These are phyloP conservation scores for Busseola fusca DNA, from an alignment of 2,888 invertebrate species.

Conservation along the genomic window DNA sequence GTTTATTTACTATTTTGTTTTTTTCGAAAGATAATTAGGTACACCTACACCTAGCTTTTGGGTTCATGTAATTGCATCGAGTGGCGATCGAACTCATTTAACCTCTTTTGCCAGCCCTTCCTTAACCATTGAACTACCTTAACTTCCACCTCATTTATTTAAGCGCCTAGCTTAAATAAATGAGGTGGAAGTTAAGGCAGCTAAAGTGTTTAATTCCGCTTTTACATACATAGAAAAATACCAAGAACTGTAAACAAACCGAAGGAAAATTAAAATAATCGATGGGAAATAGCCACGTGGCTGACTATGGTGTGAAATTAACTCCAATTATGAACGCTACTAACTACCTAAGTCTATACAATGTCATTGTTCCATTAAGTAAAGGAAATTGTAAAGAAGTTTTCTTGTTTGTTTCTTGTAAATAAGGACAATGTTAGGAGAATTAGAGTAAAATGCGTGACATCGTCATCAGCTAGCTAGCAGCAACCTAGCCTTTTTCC, in stretches of 20 bases:
- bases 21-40: not conserved
- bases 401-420: not conserved
- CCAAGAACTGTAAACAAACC: conserved; percentile 30
- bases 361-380: not conserved
- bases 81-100: not conserved
- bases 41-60: not conserved
- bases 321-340: conserved; percentile 43
- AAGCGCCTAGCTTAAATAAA: not conserved
- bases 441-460: not conserved
- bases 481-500: no score
- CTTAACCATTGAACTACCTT: not conserved
- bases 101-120: not conserved
- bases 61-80: not conserved
- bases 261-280: conserved; percentile 39
- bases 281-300: conserved; percentile 56
- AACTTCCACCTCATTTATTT: no score
- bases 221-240: conserved; percentile 23
- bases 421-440: not conserved
- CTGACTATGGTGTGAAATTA: conserved; percentile 48
- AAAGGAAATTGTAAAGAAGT: conserved; percentile 5
- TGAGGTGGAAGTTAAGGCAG: not conserved
- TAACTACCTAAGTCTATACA: not conserved
- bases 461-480: no score
- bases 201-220: conserved; percentile 19
- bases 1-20: not conserved